Evolutionary conservation across 2,888 invertebrate genomes (phyloP), one percentile per base, ranked within the genome.

Genomic region (Phalera bucephala): DNA sequence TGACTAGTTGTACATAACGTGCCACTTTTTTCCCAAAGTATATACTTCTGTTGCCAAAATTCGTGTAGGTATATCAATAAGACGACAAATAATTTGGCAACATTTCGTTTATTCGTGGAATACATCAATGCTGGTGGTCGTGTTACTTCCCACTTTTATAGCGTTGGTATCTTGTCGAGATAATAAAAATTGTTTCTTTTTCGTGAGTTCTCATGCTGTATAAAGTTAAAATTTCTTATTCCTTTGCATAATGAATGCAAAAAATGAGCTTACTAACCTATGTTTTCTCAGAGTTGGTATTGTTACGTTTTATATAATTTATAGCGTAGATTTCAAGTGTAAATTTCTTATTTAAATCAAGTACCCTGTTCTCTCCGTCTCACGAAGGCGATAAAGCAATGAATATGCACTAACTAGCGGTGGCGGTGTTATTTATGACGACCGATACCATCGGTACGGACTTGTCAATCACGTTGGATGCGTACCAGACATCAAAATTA

Each of bases 331-430:
- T 17, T 31, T 3, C 11, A 23, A 40, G 21, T 40, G 45, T 44
- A 50, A 56, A 48, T 40, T 26, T 32, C 30, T 45, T 46, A 36
- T 56, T 40, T 19, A 31, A 44, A 33, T 27, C 14, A 12, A 52
- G 45, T 52, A 40, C 31, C 54, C 40, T 46, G 42, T 49, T 50
- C 21, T 34, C 40, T 44, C 45, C 45, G 49, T 40, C 44, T 59
- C 57, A 58, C 65, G 51, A 57, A 56, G 55, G 58, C 60, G 63
- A 71, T 72, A 73, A 54, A 71, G 68, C 70, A 65, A 72, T 88
- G 86, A 87, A 88, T 86, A 77, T 81, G 74, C 73, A 73, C 83
- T 87, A 87, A 88, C 88, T 81, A 88, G 83, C 72, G 54, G 78
- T 81, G 81, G 82, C 81, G 76, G 76, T 68, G 75, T 87, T 85